Conservation (phyloP, 2,113 vertebrate species). For the Nothocercus nigrocapillus region DNA sequence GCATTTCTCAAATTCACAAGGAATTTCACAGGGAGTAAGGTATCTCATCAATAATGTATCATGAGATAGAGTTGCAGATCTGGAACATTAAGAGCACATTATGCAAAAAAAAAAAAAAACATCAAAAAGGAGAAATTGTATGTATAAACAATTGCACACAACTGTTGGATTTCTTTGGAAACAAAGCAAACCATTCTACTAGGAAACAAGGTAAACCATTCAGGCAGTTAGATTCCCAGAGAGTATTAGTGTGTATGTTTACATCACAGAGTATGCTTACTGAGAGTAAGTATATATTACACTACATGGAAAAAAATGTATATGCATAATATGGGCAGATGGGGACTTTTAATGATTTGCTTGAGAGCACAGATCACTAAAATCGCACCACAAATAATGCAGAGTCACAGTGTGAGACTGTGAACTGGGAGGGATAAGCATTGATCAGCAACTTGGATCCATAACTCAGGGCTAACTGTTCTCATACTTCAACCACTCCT, state of each 20-base stretch:
- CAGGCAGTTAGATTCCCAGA: neutral
- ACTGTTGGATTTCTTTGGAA: neutral
- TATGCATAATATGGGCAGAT: neutral
- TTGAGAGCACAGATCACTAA: neutral
- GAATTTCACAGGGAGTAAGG: neutral
- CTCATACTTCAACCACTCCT: neutral
- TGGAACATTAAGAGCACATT: neutral
- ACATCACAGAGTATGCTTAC: neutral
- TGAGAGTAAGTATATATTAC: neutral
- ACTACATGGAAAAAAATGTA: neutral
- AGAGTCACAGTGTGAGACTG: neutral
- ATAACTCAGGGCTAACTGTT: neutral
- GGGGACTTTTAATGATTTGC: neutral
- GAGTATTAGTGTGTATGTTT: neutral
- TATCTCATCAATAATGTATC: neutral
- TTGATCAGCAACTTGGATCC: constrained; percentile 8
- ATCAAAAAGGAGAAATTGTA: neutral
- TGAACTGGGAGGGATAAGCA: neutral
- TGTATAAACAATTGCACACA: neutral
- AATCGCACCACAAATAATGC: neutral
- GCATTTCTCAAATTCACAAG: neutral
- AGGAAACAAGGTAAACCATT: neutral
- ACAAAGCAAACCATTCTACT: neutral
- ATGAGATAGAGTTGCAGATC: neutral
- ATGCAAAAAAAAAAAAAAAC: neutral